Percentiles rank a stretch among this genome's conserved stretches.
Evolutionary conservation across 1,140 invertebrate genomes (phyloP).

Genomic region (Reticulitermes speratus): DNA sequence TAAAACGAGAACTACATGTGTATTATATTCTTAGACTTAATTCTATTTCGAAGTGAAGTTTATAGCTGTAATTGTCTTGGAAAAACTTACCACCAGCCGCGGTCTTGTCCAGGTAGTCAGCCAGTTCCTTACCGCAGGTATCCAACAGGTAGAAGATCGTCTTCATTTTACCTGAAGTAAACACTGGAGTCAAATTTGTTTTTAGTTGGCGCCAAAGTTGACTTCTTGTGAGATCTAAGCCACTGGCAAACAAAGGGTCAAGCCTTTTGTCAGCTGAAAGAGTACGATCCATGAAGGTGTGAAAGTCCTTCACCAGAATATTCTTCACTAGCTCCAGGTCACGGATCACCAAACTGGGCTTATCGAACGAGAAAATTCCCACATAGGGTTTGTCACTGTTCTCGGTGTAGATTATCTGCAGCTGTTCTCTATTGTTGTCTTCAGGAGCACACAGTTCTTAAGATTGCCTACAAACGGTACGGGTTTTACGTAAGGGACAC

Average conservation of each 20-base stretch:
- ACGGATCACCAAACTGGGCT: too few relatives aligned
- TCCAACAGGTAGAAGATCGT: neutral
- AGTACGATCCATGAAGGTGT: constrained; percentile 49
- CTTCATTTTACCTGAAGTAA: constrained; percentile 13
- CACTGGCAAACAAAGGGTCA: neutral
- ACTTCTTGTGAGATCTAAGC: neutral
- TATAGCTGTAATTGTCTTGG: too few relatives aligned
- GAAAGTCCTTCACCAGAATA: constrained; percentile 51
- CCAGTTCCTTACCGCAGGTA: neutral
- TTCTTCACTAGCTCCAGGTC: too few relatives aligned
- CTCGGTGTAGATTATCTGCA: too few relatives aligned
- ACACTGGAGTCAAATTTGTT: neutral
- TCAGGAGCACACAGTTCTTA: constrained; percentile 43
- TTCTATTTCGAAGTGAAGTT: too few relatives aligned
- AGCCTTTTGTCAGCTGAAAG: constrained; percentile 13
- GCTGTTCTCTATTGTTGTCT: too few relatives aligned
- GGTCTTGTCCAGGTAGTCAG: neutral
- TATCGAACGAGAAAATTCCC: too few relatives aligned
- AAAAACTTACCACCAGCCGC: too few relatives aligned
- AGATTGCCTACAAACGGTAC: constrained; percentile 46
- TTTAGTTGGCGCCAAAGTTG: neutral
- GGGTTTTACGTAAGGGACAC: constrained; percentile 43
- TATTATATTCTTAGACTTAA: too few relatives aligned
- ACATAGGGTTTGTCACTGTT: too few relatives aligned
- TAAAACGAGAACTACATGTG: too few relatives aligned